Conservation (phyloP, 2,888 invertebrate genomes). For the Conus canariensis region DNA sequence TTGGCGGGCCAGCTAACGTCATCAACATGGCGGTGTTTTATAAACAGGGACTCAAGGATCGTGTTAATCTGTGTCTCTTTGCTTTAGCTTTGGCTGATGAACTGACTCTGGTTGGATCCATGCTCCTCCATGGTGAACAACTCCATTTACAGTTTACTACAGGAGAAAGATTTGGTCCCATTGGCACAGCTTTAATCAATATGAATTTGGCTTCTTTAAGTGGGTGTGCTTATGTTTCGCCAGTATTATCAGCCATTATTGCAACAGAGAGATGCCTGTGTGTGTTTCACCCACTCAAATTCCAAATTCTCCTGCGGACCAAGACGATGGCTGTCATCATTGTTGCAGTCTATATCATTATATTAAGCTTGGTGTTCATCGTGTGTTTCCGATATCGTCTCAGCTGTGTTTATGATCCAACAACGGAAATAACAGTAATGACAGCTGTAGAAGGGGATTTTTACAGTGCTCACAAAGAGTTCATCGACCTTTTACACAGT, state of each 20-base stretch:
- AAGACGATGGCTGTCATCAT: constrained; percentile 9
- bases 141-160: background rate
- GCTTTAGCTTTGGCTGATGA: background rate
- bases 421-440: background rate
- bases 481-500: background rate
- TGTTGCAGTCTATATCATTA: background rate
- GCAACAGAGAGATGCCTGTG: background rate
- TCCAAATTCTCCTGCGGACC: background rate
- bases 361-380: background rate
- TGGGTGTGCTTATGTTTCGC: background rate
- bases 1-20: constrained; percentile 3
- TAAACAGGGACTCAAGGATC: constrained; percentile 1
- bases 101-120: background rate
- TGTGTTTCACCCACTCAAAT: constrained; percentile 5
- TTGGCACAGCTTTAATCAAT: background rate
- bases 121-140: background rate
- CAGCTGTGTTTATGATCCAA: background rate
- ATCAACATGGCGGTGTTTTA: constrained; percentile 12
- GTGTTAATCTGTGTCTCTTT: constrained; percentile 3
- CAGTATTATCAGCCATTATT: background rate
- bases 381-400: background rate
- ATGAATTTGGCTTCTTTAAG: background rate
- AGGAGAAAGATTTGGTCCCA: background rate
- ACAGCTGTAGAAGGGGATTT: background rate
- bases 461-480: background rate